Evolutionary conservation across 1,140 invertebrate species (phyloP).

Genomic region (Metaphire vulgaris): DNA sequence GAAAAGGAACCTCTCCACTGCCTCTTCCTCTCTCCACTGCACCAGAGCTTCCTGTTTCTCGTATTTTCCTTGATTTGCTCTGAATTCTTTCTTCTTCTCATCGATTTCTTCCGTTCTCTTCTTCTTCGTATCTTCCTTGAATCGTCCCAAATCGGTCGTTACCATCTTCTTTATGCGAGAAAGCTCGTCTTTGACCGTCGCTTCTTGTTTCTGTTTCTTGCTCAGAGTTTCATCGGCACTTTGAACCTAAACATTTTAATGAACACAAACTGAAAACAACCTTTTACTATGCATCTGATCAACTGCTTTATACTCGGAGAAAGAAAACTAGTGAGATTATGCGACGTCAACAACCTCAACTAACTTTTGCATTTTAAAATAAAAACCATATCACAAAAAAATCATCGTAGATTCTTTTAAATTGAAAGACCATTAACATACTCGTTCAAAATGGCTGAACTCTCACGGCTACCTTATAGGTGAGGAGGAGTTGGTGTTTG

Average conservation of each 20-base stretch:
- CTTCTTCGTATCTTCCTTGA: not conserved
- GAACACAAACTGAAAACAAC: too few species aligned
- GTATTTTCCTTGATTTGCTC: not conserved
- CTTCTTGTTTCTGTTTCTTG: not conserved
- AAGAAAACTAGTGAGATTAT: too few species aligned
- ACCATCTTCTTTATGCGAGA: not conserved
- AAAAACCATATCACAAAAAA: too few species aligned
- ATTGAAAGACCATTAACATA: too few species aligned
- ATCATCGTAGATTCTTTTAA: too few species aligned
- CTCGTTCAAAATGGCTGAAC: too few species aligned
- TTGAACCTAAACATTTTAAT: not conserved
- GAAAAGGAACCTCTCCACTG: not conserved
- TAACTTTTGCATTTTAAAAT: too few species aligned
- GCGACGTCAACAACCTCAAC: too few species aligned
- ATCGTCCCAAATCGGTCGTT: not conserved
- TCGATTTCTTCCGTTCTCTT: not conserved
- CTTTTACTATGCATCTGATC: too few species aligned
- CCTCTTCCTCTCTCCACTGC: not conserved
- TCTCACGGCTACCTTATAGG: not conserved
- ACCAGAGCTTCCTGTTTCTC: not conserved
- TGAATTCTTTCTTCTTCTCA: not conserved
- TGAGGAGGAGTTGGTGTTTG: not conserved
- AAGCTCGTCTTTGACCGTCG: not conserved
- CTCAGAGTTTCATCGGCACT: not conserved
- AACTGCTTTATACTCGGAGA: too few species aligned